phyloP scores from a whole-genome alignment of 1,140 invertebrate genomes.

The Bombus pascuorum region DNA sequence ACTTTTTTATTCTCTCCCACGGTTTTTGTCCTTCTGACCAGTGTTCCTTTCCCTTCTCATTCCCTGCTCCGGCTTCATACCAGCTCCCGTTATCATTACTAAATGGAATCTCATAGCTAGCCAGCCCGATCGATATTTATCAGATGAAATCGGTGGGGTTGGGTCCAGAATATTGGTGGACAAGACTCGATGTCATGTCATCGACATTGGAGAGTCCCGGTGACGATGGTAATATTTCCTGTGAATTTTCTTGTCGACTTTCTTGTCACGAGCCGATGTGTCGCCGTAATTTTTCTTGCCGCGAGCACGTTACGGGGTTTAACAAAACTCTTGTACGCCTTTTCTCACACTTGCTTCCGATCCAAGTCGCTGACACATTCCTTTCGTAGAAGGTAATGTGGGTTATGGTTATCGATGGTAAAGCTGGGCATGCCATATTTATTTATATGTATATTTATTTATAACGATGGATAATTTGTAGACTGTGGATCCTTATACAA shows the following conservation, averaged over 20 bases:
- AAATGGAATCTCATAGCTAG: constrained; percentile 78
- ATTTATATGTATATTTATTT: not conserved
- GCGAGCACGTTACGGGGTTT: not conserved
- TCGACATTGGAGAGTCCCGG: not conserved
- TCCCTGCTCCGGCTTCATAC: not conserved
- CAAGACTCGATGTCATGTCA: not conserved
- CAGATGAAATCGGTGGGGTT: constrained; percentile 73
- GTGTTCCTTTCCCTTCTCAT: constrained; percentile 20
- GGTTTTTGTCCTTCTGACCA: constrained; percentile 25
- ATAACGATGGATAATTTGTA: not conserved
- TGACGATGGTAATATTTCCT: constrained; percentile 25
- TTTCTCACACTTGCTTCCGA: not conserved
- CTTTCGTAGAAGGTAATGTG: no score
- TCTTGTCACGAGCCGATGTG: not conserved
- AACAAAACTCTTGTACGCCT: not conserved
- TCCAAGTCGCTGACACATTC: not conserved
- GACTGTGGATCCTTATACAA: no score
- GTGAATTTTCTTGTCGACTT: not conserved
- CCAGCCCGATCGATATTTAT: constrained; percentile 78
- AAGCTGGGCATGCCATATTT: not conserved
- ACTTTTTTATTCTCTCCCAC: not conserved
- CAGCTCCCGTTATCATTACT: constrained; percentile 75
- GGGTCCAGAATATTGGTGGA: constrained; percentile 45
- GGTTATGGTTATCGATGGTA: no score
- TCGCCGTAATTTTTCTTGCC: not conserved